Evolutionary conservation across 2,113 vertebrate genomes (phyloP).

Genomic region (Propithecus coquereli): DNA sequence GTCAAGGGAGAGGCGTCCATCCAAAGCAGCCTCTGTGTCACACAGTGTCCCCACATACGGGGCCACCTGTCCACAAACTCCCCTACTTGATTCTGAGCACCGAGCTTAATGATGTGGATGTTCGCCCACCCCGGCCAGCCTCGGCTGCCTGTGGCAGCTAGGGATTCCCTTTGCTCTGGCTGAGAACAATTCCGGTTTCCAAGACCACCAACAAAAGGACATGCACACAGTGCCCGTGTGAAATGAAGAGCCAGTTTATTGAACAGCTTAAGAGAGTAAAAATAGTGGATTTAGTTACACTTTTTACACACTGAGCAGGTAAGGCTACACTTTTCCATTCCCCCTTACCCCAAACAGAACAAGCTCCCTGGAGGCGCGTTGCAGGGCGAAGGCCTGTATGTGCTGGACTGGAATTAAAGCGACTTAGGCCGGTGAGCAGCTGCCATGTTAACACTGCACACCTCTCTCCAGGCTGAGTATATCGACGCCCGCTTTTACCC

Average conservation of each 20-base stretch:
- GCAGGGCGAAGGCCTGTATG: neutral
- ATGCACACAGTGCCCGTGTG: neutral
- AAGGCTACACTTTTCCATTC: neutral
- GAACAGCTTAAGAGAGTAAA: conserved; percentile 55
- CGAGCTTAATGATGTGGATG: neutral
- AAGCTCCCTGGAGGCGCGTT: neutral
- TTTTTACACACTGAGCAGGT: conserved; percentile 57
- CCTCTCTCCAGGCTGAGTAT: conserved; percentile 8
- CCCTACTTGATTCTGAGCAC: neutral
- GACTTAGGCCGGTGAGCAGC: neutral
- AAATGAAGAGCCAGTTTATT: conserved; percentile 73
- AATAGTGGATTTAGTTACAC: conserved; percentile 45
- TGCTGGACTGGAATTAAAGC: neutral
- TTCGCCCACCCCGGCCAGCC: too few species aligned
- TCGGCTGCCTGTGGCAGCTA: accelerated
- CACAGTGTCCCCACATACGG: neutral
- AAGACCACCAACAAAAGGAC: neutral
- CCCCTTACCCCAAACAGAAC: neutral
- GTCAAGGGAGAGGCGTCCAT: neutral
- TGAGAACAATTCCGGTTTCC: neutral
- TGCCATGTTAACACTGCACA: neutral
- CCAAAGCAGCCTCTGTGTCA: neutral
- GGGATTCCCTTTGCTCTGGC: neutral
- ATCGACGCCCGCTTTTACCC: neutral
- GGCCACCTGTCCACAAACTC: neutral